These are phyloP conservation scores for Odocoileus virginianus DNA, from an alignment of 2,113 vertebrate species.

Conservation along the genomic window DNA sequence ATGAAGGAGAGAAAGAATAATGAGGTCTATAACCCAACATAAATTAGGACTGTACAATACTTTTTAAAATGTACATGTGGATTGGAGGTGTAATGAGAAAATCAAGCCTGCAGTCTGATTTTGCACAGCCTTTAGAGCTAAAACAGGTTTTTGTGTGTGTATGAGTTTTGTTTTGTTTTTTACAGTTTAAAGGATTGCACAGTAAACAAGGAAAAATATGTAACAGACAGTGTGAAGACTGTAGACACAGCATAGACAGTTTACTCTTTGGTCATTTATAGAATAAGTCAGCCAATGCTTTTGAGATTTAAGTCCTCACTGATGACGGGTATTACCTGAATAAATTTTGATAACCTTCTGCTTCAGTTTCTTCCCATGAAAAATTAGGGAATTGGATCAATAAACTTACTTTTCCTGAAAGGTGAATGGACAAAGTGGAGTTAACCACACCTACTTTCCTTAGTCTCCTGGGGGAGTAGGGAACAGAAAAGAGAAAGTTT, in stretches of 20 bases:
- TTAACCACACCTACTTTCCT: not conserved
- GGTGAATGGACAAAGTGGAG: not conserved
- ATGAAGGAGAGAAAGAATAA: not conserved
- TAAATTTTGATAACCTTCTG: not conserved
- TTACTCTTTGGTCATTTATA: not conserved
- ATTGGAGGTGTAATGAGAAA: not conserved
- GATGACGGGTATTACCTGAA: not conserved
- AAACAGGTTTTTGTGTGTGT: not conserved
- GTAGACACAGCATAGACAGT: not conserved
- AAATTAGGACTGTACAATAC: not conserved
- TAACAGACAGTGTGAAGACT: not conserved
- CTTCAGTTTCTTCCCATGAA: not conserved
- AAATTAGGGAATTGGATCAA: not conserved
- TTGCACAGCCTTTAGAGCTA: not conserved
- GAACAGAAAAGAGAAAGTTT: not conserved
- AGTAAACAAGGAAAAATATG: not conserved
- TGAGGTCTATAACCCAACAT: not conserved
- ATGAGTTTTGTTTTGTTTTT: not conserved
- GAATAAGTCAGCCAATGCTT: not conserved
- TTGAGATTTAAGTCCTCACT: not conserved
- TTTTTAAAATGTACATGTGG: not conserved
- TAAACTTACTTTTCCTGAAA: not conserved
- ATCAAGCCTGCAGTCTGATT: not conserved
- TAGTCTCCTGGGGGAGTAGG: not conserved
- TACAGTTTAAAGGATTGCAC: not conserved